Conservation (phyloP, 2,113 vertebrate species). For the Cryptotis parvus region DNA sequence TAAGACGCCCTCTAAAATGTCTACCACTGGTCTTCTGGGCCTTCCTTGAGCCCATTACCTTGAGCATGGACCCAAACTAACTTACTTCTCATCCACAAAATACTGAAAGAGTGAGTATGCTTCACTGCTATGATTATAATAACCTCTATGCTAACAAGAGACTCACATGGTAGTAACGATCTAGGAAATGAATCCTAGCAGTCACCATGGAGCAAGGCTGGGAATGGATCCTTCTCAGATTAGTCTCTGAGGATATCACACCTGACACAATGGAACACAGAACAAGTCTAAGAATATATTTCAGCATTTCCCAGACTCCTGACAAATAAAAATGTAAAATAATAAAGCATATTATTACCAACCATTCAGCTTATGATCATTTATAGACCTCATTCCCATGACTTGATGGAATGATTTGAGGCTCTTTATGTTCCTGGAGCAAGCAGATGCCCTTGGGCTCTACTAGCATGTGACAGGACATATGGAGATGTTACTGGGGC, state of each 20-base stretch:
- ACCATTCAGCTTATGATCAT: no score
- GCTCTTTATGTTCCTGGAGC: no score
- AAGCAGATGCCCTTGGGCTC: no score
- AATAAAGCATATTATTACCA: background rate
- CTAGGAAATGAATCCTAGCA: background rate
- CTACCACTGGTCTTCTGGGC: background rate
- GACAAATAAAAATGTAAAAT: background rate
- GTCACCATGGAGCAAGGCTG: background rate
- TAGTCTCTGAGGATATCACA: background rate
- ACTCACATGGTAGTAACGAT: no score
- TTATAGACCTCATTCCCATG: no score
- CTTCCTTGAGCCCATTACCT: background rate
- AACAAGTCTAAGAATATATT: background rate
- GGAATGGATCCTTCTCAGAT: background rate
- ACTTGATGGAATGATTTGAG: no score
- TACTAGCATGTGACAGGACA: no score
- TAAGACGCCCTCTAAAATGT: background rate
- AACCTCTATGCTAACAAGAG: no score
- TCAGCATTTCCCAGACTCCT: background rate
- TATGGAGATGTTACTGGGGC: no score
- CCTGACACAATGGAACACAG: background rate
- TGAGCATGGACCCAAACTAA: background rate
- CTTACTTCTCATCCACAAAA: background rate
- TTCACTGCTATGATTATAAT: background rate
- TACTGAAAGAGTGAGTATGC: background rate